Percentiles rank a stretch among this genome's conserved stretches.
Evolutionary conservation across 2,113 vertebrate genomes (phyloP).

Genomic region (Phylloscopus trochilus): DNA sequence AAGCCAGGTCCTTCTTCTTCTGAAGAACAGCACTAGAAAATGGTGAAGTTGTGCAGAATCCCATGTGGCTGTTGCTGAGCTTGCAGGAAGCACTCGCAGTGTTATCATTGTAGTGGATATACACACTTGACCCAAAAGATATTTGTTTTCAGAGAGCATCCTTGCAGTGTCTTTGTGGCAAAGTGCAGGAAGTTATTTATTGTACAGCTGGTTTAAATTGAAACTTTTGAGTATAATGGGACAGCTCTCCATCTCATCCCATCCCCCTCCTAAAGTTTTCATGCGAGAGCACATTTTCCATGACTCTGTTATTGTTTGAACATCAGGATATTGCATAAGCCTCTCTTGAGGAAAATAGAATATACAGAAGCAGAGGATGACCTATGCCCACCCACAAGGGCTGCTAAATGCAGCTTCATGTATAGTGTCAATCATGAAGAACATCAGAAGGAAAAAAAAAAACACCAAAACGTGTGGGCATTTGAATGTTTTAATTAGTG

Average conservation of each 20-base stretch:
- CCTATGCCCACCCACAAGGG: slow-evolving; percentile 15
- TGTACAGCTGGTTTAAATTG: slow-evolving; percentile 64
- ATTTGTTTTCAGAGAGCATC: slow-evolving; percentile 7
- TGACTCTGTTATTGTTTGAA: slow-evolving; percentile 51
- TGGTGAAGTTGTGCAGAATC: not conserved
- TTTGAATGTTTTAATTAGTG: slow-evolving; percentile 5
- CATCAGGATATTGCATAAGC: slow-evolving; percentile 63
- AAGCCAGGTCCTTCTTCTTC: not conserved
- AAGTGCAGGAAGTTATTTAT: slow-evolving; percentile 43
- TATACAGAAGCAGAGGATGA: slow-evolving; percentile 28
- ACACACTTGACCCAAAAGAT: not conserved
- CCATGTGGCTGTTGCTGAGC: not conserved
- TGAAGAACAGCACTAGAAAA: fast-evolving
- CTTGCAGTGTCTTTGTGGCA: not conserved
- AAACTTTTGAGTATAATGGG: slow-evolving; percentile 34
- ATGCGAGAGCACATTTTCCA: slow-evolving; percentile 58
- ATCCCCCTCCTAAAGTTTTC: not conserved
- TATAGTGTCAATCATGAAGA: slow-evolving; percentile 8
- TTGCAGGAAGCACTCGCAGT: not conserved
- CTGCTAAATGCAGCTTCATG: not conserved
- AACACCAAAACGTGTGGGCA: not conserved
- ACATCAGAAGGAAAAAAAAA: not conserved
- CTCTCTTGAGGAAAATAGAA: slow-evolving; percentile 44
- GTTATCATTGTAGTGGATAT: not conserved
- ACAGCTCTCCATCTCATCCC: not conserved